Evolutionary conservation across 2,113 vertebrate genomes (phyloP).

Genomic region (Fulmarus glacialis): DNA sequence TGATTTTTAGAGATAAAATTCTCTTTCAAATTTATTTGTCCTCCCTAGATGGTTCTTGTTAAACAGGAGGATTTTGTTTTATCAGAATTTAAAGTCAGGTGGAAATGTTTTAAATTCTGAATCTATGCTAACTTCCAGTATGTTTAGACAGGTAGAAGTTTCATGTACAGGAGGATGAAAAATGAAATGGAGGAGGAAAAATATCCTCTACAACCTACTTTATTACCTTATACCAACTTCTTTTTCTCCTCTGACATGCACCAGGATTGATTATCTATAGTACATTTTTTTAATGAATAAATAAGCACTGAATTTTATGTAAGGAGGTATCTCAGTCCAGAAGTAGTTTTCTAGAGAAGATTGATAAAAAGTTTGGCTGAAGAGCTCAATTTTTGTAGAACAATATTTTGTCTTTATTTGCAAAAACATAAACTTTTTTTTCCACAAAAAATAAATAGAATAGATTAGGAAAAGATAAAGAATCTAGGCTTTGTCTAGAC

Average conservation of each 20-base stretch:
- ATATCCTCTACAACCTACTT: background rate
- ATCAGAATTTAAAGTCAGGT: background rate
- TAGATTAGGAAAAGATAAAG: background rate
- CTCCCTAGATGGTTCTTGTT: background rate
- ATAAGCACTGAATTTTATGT: conserved; percentile 2
- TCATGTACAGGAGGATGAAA: background rate
- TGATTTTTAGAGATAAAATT: background rate
- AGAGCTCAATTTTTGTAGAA: background rate
- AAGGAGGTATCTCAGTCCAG: background rate
- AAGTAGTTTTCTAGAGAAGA: background rate
- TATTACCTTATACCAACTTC: background rate
- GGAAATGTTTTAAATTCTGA: background rate
- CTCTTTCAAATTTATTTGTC: background rate
- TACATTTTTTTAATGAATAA: conserved; percentile 17
- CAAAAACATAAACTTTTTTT: background rate
- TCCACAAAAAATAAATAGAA: background rate
- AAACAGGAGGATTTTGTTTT: background rate
- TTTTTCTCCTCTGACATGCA: background rate
- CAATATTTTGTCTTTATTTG: background rate
- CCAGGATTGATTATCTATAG: conserved; percentile 12
- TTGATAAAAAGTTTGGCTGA: background rate
- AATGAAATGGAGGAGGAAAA: background rate
- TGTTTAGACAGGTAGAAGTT: background rate
- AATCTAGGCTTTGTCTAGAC: background rate
- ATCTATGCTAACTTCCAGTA: background rate